A percentile compares a stretch with the other conserved stretches of the same genome.
These are phyloP conservation scores for Rugalucina vietnamica DNA, from an alignment of 2,888 invertebrate genomes.

Conservation along the genomic window DNA sequence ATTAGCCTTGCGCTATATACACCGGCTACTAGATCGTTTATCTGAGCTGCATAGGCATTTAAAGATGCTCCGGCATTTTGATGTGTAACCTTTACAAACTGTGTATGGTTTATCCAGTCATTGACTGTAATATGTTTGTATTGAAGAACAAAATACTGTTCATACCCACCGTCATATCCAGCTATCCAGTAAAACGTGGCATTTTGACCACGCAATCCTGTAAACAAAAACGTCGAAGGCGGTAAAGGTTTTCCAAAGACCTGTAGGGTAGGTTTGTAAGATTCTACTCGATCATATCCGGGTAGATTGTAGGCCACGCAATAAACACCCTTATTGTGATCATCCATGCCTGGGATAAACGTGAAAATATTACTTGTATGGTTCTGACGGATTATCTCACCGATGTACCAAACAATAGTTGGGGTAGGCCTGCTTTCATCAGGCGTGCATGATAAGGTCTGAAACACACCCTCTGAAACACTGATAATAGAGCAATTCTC, in stretches of 20 bases:
- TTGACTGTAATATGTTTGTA: not conserved
- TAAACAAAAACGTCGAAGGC: not conserved
- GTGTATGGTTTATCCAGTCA: not conserved
- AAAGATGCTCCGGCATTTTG: not conserved
- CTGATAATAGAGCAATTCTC: not conserved
- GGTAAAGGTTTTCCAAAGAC: not conserved
- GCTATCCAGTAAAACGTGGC: slow-evolving; percentile 1
- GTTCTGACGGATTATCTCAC: not conserved
- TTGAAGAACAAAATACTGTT: not conserved
- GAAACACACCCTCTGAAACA: not conserved
- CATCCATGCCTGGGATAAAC: not conserved
- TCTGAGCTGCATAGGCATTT: not conserved
- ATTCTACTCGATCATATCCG: not conserved
- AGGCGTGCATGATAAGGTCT: not conserved
- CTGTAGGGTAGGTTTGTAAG: not conserved
- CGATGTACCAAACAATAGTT: not conserved
- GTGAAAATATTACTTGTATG: not conserved
- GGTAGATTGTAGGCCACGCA: not conserved
- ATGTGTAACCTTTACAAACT: not conserved
- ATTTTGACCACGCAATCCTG: not conserved
- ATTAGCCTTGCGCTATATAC: not conserved
- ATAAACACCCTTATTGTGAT: not conserved
- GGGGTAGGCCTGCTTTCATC: not conserved
- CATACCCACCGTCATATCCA: not conserved
- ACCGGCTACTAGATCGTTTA: not conserved